Percentiles rank a stretch among this genome's conserved stretches.
Conservation (phyloP, 2,888 invertebrate species). For the Heliconius cydno region DNA sequence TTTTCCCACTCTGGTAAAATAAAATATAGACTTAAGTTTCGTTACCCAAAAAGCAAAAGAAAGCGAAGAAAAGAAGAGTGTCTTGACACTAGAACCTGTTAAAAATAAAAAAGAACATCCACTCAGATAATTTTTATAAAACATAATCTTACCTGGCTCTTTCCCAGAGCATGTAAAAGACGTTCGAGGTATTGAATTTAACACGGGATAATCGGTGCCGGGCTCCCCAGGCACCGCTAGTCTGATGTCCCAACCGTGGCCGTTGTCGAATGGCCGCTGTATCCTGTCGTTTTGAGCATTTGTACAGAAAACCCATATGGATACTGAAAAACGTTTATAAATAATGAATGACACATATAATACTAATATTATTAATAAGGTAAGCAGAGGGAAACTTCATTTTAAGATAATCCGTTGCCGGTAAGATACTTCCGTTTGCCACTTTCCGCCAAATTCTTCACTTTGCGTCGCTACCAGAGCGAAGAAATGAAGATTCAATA, state of each 20-base stretch:
- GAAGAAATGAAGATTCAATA: not conserved
- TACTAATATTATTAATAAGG: too few species aligned
- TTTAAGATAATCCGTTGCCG: too few species aligned
- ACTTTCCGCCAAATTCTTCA: not conserved
- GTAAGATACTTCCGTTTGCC: not conserved
- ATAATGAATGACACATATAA: not conserved
- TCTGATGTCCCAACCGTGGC: constrained; percentile 83
- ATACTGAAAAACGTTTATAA: constrained; percentile 52
- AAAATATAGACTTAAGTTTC: too few species aligned
- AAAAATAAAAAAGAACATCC: not conserved
- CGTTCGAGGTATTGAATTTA: constrained; percentile 83
- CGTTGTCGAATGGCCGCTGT: constrained; percentile 60
- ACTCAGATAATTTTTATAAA: not conserved
- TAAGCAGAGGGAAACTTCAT: not conserved
- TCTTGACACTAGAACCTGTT: not conserved
- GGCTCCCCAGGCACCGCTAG: constrained; percentile 87
- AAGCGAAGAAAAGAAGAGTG: not conserved
- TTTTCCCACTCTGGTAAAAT: too few species aligned
- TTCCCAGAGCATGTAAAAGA: constrained; percentile 85
- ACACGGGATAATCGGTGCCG: constrained; percentile 86
- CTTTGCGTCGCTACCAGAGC: not conserved
- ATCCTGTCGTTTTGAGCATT: constrained; percentile 62
- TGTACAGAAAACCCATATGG: constrained; percentile 52
- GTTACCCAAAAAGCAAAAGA: not conserved
- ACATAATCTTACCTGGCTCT: constrained; percentile 76